These are phyloP conservation scores for Drosophila lini DNA, from an alignment of 1,140 invertebrate genomes.

Conservation along the genomic window DNA sequence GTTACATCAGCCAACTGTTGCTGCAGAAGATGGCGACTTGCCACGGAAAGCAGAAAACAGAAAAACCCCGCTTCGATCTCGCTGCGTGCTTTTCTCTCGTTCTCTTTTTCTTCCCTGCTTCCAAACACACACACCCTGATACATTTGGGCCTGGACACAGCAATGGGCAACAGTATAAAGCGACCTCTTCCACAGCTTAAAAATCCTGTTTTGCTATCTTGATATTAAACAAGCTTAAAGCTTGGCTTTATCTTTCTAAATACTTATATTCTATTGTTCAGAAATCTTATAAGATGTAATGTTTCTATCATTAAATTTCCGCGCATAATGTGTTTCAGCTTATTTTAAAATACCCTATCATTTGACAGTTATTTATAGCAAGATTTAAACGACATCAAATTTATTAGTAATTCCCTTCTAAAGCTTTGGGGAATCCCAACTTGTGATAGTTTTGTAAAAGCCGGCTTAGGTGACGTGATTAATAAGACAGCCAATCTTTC, in stretches of 20 bases:
- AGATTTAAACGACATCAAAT: too few relatives aligned
- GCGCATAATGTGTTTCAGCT: too few relatives aligned
- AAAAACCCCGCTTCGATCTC: constrained; percentile 38
- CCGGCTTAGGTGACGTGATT: too few relatives aligned
- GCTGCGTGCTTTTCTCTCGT: constrained; percentile 31
- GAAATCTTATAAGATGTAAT: too few relatives aligned
- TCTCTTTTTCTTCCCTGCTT: constrained; percentile 23
- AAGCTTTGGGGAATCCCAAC: background rate
- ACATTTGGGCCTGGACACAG: background rate
- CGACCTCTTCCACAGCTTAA: background rate
- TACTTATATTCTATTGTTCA: background rate
- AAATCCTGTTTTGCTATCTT: background rate
- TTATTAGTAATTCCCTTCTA: background rate
- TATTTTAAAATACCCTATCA: too few relatives aligned
- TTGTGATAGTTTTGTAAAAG: background rate
- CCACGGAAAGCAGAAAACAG: constrained; percentile 35
- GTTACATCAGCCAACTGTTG: constrained; percentile 72
- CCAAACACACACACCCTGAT: background rate
- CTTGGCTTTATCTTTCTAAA: background rate
- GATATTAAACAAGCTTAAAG: background rate
- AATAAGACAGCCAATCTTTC: too few relatives aligned
- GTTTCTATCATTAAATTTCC: too few relatives aligned
- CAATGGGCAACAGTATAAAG: background rate
- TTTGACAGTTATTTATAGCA: too few relatives aligned
- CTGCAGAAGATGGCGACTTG: constrained; percentile 73